Evolutionary conservation across 1,140 invertebrate genomes (phyloP).

Genomic region (Bombus confusus): DNA sequence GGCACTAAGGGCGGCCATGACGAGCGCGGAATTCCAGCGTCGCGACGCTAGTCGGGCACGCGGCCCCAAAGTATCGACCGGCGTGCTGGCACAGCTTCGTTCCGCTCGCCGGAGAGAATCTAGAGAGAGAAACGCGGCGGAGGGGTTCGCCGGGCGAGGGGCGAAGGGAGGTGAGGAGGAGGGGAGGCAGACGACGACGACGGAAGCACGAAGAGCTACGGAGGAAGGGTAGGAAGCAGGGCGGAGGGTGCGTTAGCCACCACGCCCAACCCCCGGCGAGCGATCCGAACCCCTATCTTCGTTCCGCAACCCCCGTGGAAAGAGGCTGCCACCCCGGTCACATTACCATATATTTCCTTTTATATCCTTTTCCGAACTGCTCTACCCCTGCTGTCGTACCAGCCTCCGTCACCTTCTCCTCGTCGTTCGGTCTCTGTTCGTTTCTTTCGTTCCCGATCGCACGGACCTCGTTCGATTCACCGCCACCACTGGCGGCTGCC

Average conservation of each 20-base stretch:
- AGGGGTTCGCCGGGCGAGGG: background rate
- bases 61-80: conserved; percentile 81
- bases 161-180: background rate
- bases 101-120: conserved; percentile 28
- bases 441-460: background rate
- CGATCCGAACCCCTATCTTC: conserved; percentile 72
- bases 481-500: background rate
- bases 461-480: background rate
- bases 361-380: conserved; percentile 71
- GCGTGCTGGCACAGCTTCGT: conserved; percentile 44
- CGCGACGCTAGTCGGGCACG: conserved; percentile 78
- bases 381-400: conserved; percentile 29
- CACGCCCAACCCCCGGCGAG: conserved; percentile 80
- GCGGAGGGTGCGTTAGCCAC: conserved; percentile 69
- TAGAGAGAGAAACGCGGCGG: conserved; percentile 38
- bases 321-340: conserved; percentile 68
- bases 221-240: conserved; percentile 49
- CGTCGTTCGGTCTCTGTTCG: conserved; percentile 5
- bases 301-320: conserved; percentile 52
- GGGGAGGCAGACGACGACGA: conserved; percentile 38
- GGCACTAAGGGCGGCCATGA: conserved; percentile 72
- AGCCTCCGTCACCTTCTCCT: conserved; percentile 51
- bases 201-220: conserved; percentile 58
- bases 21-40: conserved; percentile 77
- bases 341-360: conserved; percentile 82